Percentiles rank a stretch among this genome's conserved stretches.
phyloP scores from a whole-genome alignment of 2,797 vertebrate species.

The Eulemur coronatus region DNA sequence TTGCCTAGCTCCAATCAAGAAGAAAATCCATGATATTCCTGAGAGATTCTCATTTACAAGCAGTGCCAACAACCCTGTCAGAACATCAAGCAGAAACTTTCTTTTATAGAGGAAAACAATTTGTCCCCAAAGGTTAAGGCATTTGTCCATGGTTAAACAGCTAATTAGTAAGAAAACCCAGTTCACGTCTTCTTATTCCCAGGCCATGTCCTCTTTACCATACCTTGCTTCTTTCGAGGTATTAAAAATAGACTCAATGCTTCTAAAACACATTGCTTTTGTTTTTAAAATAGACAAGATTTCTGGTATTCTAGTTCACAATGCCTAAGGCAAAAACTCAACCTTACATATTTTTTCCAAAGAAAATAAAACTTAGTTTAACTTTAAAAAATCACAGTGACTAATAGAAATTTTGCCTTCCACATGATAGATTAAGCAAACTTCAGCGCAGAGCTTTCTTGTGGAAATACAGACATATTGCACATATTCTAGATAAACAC shows the following conservation, averaged over 20 bases:
- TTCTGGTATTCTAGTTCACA: not conserved
- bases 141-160: not conserved
- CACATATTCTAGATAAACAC: not conserved
- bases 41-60: not conserved
- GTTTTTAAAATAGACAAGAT: not conserved
- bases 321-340: slow-evolving; percentile 42
- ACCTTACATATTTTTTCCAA: not conserved
- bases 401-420: not conserved
- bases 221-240: not conserved
- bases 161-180: not conserved
- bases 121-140: not conserved
- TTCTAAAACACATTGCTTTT: not conserved
- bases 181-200: not conserved
- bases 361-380: not conserved
- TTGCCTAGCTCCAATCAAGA: too few species aligned
- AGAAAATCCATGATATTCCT: not conserved
- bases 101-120: not conserved
- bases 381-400: not conserved
- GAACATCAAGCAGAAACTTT: not conserved
- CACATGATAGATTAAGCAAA: not conserved
- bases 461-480: not conserved
- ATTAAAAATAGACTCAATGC: not conserved
- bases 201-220: not conserved
- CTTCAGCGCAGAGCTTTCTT: not conserved
- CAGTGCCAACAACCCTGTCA: not conserved